Base-by-base conservation (phyloP, 2,888 invertebrate species). In the Alloscopus bannaensis region DNA sequence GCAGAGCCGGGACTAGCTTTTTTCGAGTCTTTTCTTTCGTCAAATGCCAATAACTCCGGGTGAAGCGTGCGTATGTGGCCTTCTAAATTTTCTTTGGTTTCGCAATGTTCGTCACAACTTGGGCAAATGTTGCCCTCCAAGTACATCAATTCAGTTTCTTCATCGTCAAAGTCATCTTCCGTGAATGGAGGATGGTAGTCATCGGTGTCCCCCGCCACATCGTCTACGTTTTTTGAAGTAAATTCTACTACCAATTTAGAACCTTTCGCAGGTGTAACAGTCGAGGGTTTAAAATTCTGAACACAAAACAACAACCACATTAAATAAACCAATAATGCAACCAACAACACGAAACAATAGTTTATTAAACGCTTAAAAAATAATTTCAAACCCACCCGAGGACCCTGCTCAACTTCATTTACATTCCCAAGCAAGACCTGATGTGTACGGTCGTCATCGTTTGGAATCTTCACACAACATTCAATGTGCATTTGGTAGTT, bases 401-500 rank as follows among this genome's bases (percentile, higher is more conserved):
- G n/a, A n/a, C n/a, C n/a, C n/a, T n/a, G n/a, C n/a, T n/a, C n/a
- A n/a, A n/a, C n/a, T n/a, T n/a, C n/a, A n/a, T n/a, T n/a, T n/a
- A n/a, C n/a, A n/a, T n/a, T n/a, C n/a, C n/a, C n/a, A n/a, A n/a
- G n/a, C n/a, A n/a, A n/a, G n/a, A n/a, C n/a, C n/a, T n/a, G n/a
- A n/a, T n/a, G n/a, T n/a, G n/a, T n/a, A n/a, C n/a, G n/a, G n/a
- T 59, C 31, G 2, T 31, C 24, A 29, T n/a, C 24, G 13, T 28
- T 62, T 60, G 20, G 42, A 16, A 28, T 24, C 2, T 26, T 18
- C 16, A 28, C 92, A 0, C 89, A 90, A 52, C 91, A 91, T 81
- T 91, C 90, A 83, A 92, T 89, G 86, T 93, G 93, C 0, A 90
- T 89, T 80, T 93, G 92, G 82, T 90, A 91, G 1, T 91, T 91